Conservation (phyloP, 2,888 invertebrate species). For the Doris montereyensis region DNA sequence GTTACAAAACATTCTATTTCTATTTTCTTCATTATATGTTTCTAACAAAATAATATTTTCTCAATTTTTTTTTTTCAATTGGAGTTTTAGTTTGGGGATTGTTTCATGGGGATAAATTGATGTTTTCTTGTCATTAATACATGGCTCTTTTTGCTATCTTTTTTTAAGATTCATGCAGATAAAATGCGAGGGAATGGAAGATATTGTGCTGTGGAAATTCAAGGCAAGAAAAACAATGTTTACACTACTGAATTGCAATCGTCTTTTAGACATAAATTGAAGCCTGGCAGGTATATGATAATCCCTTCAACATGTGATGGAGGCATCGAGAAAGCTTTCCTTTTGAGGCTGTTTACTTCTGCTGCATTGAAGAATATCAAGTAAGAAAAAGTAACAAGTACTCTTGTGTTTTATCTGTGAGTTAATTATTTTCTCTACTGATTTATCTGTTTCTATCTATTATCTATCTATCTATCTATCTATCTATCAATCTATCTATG, state of each 20-base stretch:
- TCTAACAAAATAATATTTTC: too few species aligned
- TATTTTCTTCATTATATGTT: too few species aligned
- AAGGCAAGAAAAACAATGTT: slow-evolving; percentile 54
- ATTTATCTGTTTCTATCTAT: too few species aligned
- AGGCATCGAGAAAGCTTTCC: slow-evolving; percentile 57
- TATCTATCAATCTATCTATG: too few species aligned
- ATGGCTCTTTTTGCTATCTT: neutral
- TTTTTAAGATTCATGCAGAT: slow-evolving; percentile 47
- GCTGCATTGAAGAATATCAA: slow-evolving; percentile 50
- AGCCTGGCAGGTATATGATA: slow-evolving; percentile 58
- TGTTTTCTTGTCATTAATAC: neutral
- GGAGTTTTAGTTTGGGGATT: too few species aligned
- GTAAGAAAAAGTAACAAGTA: slow-evolving; percentile 49
- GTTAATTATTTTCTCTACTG: too few species aligned
- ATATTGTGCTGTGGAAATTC: slow-evolving; percentile 45
- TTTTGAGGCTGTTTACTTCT: slow-evolving; percentile 56
- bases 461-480: too few species aligned
- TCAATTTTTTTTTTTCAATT: too few species aligned
- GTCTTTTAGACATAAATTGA: slow-evolving; percentile 51
- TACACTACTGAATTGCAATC: slow-evolving; percentile 54
- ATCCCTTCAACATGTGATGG: slow-evolving; percentile 57
- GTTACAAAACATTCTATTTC: too few species aligned
- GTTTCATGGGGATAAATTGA: too few species aligned
- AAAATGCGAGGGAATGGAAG: slow-evolving; percentile 21
- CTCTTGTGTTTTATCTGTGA: neutral